phyloP scores from a whole-genome alignment of 2,888 invertebrate genomes.

The Cylloceria caligata region DNA sequence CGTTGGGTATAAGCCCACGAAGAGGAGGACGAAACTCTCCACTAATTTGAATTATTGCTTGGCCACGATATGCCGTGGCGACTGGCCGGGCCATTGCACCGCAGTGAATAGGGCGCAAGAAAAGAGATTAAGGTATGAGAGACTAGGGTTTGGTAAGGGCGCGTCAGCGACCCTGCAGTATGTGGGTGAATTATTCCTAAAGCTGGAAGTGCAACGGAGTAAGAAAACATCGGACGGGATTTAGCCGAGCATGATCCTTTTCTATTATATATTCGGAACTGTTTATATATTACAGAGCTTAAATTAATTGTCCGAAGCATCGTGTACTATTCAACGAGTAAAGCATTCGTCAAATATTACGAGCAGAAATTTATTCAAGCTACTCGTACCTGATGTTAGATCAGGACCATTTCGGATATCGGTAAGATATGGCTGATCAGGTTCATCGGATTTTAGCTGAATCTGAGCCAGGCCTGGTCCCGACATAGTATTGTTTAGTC shows the following conservation, averaged over 20 bases:
- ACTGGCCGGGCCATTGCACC: slow-evolving; percentile 61
- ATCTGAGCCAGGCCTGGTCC: too few relatives aligned
- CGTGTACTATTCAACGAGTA: not conserved
- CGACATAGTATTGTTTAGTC: too few relatives aligned
- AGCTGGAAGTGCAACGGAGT: slow-evolving; percentile 47
- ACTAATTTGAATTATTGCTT: slow-evolving; percentile 71
- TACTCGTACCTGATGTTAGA: too few relatives aligned
- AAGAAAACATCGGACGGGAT: slow-evolving; percentile 60
- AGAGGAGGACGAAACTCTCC: slow-evolving; percentile 53
- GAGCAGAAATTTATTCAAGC: not conserved
- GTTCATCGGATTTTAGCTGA: too few relatives aligned
- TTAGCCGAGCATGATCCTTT: slow-evolving; percentile 38
- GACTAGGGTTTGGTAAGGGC: slow-evolving; percentile 36
- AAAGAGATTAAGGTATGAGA: slow-evolving; percentile 68
- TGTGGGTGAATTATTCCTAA: slow-evolving; percentile 66
- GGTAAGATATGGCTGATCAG: too few relatives aligned
- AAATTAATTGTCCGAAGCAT: not conserved
- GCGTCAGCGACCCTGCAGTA: slow-evolving; percentile 18
- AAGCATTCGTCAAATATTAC: not conserved
- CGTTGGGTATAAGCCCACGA: slow-evolving; percentile 40
- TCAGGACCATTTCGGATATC: too few relatives aligned
- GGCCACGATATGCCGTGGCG: slow-evolving; percentile 62
- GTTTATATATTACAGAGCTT: slow-evolving; percentile 27
- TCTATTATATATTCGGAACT: slow-evolving; percentile 41
- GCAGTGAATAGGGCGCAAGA: slow-evolving; percentile 64